Conservation (phyloP, 2,888 invertebrate genomes). For the Erannis defoliaria region DNA sequence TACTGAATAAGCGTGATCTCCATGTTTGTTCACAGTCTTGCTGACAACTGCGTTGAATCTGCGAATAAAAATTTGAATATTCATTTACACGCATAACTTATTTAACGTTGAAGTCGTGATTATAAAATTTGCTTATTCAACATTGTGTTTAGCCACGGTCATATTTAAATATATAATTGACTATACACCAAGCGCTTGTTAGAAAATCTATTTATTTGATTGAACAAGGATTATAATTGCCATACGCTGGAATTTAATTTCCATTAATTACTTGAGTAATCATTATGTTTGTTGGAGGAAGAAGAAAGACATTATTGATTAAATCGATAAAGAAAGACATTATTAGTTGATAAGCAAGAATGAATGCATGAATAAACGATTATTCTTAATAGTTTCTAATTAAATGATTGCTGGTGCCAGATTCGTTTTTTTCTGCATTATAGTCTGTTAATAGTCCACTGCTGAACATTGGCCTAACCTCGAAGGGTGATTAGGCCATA, state of each 20-base stretch:
- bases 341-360: no score
- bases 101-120: conserved; percentile 24
- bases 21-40: conserved; percentile 76
- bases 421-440: no score
- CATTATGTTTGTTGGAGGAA: neutral
- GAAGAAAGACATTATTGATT: neutral
- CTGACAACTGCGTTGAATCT: conserved; percentile 87
- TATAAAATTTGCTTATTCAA: conserved; percentile 20
- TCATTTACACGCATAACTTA: conserved; percentile 17
- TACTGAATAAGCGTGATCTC: conserved; percentile 70
- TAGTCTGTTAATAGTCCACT: no score
- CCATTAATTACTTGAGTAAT: conserved; percentile 15
- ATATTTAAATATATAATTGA: conserved; percentile 36
- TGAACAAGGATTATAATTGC: conserved; percentile 38
- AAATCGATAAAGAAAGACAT: no score
- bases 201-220: conserved; percentile 23
- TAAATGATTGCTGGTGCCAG: no score
- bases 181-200: conserved; percentile 12
- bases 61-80: conserved; percentile 40
- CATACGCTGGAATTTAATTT: conserved; percentile 30
- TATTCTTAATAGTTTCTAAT: no score
- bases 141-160: conserved; percentile 36
- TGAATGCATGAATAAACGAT: no score
- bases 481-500: no score
- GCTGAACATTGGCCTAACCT: no score